These are phyloP conservation scores for Serilophus lunatus DNA, from an alignment of 2,113 vertebrate genomes.

Conservation along the genomic window DNA sequence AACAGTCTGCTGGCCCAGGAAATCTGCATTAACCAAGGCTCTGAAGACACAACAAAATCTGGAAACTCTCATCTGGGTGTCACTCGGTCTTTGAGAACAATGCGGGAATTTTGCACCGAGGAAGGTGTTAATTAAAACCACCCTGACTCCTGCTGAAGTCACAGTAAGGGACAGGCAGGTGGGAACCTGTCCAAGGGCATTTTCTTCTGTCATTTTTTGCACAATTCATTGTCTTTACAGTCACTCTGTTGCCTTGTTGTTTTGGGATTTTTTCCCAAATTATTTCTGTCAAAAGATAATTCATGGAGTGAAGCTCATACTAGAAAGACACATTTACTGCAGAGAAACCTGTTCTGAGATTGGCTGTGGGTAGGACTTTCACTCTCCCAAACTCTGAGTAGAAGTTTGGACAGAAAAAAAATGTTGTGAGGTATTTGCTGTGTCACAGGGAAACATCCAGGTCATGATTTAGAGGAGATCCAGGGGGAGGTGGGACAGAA, in stretches of 20 bases:
- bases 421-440: not conserved
- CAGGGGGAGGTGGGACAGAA: not conserved
- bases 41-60: not conserved
- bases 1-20: not conserved
- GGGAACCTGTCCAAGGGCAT: not conserved
- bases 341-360: not conserved
- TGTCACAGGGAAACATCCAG: not conserved
- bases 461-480: not conserved
- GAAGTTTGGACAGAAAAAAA: not conserved
- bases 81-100: not conserved
- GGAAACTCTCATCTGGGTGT: not conserved
- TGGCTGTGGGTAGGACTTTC: not conserved
- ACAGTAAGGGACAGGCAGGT: not conserved
- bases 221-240: not conserved
- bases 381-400: not conserved
- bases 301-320: not conserved
- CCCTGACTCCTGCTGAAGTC: not conserved
- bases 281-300: not conserved
- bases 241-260: not conserved
- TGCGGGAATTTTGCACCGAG: not conserved
- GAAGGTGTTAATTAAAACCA: slow-evolving; percentile 45
- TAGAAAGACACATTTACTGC: not conserved
- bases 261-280: not conserved
- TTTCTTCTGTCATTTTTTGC: not conserved
- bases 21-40: not conserved